A percentile compares a stretch with the other conserved stretches of the same genome.
Conservation (phyloP, 2,888 invertebrate species). For the Epirrhoe tristata region DNA sequence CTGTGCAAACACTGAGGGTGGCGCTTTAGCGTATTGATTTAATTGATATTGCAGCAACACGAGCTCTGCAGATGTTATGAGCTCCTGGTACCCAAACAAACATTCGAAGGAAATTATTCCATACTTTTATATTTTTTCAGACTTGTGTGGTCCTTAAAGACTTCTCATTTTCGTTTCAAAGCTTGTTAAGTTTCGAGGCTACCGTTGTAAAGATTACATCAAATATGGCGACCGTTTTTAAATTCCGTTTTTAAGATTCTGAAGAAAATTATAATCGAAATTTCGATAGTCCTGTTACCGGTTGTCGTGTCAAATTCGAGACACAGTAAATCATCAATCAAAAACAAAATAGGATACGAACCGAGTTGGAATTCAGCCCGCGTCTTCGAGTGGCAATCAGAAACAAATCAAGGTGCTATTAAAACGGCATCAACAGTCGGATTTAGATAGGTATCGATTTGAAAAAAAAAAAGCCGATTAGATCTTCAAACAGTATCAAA, state of each 20-base stretch:
- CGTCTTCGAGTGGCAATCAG: constrained; percentile 71
- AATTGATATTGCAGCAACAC: constrained; percentile 70
- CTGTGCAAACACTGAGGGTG: constrained; percentile 76
- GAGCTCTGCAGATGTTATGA: constrained; percentile 60
- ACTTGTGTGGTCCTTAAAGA: constrained; percentile 10
- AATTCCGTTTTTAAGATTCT: constrained; percentile 30
- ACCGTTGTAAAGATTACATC: constrained; percentile 35
- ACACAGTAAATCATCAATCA: constrained; percentile 64
- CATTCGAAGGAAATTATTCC: constrained; percentile 35
- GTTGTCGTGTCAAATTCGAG: constrained; percentile 27
- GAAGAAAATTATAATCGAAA: constrained; percentile 19
- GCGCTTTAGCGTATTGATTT: constrained; percentile 65
- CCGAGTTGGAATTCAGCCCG: constrained; percentile 54
- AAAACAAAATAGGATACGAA: constrained; percentile 57
- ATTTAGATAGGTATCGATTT: constrained; percentile 74
- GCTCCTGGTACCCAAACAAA: constrained; percentile 52
- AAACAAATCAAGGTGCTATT: constrained; percentile 77
- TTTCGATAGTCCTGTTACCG: constrained; percentile 18
- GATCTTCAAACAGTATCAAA: constrained; percentile 64
- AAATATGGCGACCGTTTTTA: constrained; percentile 28
- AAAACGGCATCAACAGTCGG: constrained; percentile 72
- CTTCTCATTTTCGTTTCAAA: constrained; percentile 14
- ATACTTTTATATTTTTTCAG: constrained; percentile 3
- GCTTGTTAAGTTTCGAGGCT: constrained; percentile 21
- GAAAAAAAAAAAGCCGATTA: constrained; percentile 66